A percentile compares a stretch with the other conserved stretches of the same genome.
Evolutionary conservation across 2,888 invertebrate species (phyloP).

Genomic region (Allophyes oxyacanthae): DNA sequence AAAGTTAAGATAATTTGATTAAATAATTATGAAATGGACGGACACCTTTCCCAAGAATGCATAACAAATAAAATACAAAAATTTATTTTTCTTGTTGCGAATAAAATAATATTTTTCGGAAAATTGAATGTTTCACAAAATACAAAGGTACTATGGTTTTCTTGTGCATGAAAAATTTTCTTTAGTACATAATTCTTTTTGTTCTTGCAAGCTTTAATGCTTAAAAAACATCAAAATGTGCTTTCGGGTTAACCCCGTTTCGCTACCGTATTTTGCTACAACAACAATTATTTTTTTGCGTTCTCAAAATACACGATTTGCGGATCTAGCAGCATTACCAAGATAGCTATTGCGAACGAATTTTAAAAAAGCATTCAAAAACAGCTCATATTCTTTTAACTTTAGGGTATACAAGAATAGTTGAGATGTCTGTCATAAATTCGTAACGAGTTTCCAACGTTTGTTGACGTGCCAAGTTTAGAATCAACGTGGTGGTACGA

Average conservation of each 20-base stretch:
- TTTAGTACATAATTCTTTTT: neutral
- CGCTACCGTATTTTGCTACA: slow-evolving; percentile 26
- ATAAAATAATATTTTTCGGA: too few relatives aligned
- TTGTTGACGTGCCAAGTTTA: slow-evolving; percentile 60
- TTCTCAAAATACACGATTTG: slow-evolving; percentile 45
- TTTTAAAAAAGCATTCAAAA: slow-evolving; percentile 14
- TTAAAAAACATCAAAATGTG: slow-evolving; percentile 6
- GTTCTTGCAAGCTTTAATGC: neutral
- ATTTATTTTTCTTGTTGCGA: too few relatives aligned
- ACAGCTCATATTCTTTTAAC: slow-evolving; percentile 10
- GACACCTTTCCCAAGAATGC: too few relatives aligned
- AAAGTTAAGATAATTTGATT: too few relatives aligned
- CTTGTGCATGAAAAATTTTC: too few relatives aligned
- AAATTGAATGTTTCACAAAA: too few relatives aligned
- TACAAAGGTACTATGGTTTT: too few relatives aligned
- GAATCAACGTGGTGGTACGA: slow-evolving; percentile 56
- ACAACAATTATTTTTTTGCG: slow-evolving; percentile 40
- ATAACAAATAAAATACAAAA: too few relatives aligned
- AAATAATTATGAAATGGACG: too few relatives aligned
- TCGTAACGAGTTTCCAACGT: slow-evolving; percentile 40
- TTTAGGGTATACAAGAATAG: slow-evolving; percentile 23
- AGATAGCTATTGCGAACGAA: neutral
- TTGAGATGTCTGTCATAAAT: slow-evolving; percentile 6
- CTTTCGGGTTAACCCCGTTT: slow-evolving; percentile 13
- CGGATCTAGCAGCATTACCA: slow-evolving; percentile 16